A percentile compares a stretch with the other conserved stretches of the same genome.
Conservation (phyloP, 2,888 invertebrate species). For the Pyrochroa serraticornis region DNA sequence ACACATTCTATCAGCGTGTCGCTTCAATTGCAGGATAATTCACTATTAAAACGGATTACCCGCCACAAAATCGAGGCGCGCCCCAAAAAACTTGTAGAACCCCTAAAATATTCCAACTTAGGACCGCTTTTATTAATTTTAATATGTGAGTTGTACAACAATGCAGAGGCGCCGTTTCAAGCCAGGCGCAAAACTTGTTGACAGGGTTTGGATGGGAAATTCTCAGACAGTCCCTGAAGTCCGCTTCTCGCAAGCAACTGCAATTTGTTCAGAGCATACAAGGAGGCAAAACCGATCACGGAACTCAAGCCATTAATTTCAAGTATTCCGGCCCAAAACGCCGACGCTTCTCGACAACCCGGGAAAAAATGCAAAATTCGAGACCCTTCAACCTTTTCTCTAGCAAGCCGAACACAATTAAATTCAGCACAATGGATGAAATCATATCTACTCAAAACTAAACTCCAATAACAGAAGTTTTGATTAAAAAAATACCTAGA, state of each 20-base stretch:
- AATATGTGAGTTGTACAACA: conserved; percentile 14
- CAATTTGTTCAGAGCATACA: conserved; percentile 24
- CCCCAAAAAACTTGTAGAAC: too few species aligned
- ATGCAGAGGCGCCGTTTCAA: conserved; percentile 17
- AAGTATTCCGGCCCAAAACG: too few species aligned
- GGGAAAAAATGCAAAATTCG: too few species aligned
- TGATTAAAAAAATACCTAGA: conserved; percentile 5
- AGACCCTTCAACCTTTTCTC: too few species aligned
- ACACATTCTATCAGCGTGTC: conserved; percentile 18
- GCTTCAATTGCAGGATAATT: conserved; percentile 7
- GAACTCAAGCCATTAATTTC: conserved; percentile 8
- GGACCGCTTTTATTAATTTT: conserved; percentile 1
- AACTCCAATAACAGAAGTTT: conserved; percentile 1
- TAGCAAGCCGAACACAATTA: too few species aligned
- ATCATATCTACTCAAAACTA: neutral
- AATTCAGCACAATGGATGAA: too few species aligned
- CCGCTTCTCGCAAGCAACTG: conserved; percentile 22
- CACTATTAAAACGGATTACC: conserved; percentile 2
- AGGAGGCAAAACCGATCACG: conserved; percentile 22
- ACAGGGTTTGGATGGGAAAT: conserved; percentile 26
- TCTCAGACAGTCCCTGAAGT: conserved; percentile 26
- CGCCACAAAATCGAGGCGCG: too few species aligned
- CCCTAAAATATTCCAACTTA: too few species aligned
- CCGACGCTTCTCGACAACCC: too few species aligned
- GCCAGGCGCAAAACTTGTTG: conserved; percentile 22